Evolutionary conservation across 2,113 vertebrate species (phyloP).

Genomic region (Pholis gunnellus): DNA sequence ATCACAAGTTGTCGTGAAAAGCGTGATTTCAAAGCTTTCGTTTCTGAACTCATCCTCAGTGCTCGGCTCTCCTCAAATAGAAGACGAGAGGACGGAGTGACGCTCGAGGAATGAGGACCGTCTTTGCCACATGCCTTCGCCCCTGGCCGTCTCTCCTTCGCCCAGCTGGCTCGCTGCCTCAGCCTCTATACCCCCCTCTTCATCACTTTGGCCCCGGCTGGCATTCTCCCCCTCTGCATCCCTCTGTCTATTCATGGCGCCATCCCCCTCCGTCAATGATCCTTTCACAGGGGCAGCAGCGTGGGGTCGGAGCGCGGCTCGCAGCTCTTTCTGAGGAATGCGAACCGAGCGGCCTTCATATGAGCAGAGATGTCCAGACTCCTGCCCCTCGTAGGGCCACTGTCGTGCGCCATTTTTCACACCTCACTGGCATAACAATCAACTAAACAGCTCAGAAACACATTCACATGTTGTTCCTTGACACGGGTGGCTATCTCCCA

Average conservation of each 20-base stretch:
- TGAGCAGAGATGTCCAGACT: slow-evolving; percentile 12
- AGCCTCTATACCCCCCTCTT: slow-evolving; percentile 28
- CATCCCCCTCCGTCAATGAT: slow-evolving; percentile 78
- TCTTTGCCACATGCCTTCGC: slow-evolving; percentile 57
- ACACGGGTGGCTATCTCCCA: neutral
- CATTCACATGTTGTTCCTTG: neutral
- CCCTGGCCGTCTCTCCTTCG: slow-evolving; percentile 25
- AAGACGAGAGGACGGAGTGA: slow-evolving; percentile 21
- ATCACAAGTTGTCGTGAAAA: slow-evolving; percentile 17
- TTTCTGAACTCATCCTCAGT: slow-evolving; percentile 20
- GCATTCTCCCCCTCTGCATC: slow-evolving; percentile 66
- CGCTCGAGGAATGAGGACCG: slow-evolving; percentile 14
- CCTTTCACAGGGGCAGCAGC: slow-evolving; percentile 76
- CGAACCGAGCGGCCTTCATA: slow-evolving; percentile 49
- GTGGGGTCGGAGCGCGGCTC: slow-evolving; percentile 54
- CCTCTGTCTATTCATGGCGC: slow-evolving; percentile 79
- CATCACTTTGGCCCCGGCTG: slow-evolving; percentile 47
- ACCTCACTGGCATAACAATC: slow-evolving; percentile 8
- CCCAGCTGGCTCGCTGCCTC: slow-evolving; percentile 25
- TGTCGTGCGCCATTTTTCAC: slow-evolving; percentile 22
- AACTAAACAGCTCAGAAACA: neutral
- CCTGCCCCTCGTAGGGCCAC: slow-evolving; percentile 9
- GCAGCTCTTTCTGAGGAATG: slow-evolving; percentile 61
- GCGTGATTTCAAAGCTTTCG: neutral
- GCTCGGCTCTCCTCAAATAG: slow-evolving; percentile 30